Conservation (phyloP, 2,888 invertebrate genomes). For the Tricholauxania praeusta region DNA sequence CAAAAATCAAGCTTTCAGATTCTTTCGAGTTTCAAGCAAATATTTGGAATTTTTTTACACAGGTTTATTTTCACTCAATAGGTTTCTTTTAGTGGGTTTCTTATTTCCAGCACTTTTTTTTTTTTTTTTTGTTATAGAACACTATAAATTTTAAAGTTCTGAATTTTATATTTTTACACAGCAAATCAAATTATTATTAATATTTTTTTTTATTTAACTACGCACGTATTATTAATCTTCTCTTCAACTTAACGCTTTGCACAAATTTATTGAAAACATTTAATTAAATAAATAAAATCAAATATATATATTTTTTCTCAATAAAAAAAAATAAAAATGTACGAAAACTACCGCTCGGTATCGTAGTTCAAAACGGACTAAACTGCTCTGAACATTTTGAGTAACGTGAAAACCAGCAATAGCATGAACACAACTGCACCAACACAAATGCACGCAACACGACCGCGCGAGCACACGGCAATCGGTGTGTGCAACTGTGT, state of each 20-base stretch:
- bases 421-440: slow-evolving; percentile 29
- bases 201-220: slow-evolving; percentile 42
- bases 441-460: slow-evolving; percentile 17
- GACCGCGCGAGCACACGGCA: slow-evolving; percentile 9
- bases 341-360: slow-evolving; percentile 62
- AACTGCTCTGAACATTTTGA: slow-evolving; percentile 54
- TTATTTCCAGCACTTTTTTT: slow-evolving; percentile 40
- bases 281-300: neutral
- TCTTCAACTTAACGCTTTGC: slow-evolving; percentile 3
- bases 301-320: slow-evolving; percentile 19
- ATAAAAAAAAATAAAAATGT: slow-evolving; percentile 26
- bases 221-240: neutral
- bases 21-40: slow-evolving; percentile 30
- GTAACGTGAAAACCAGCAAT: slow-evolving; percentile 46
- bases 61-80: slow-evolving; percentile 39
- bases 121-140: slow-evolving; percentile 38
- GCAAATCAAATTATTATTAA: slow-evolving; percentile 3
- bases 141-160: slow-evolving; percentile 30
- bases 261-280: neutral
- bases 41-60: slow-evolving; percentile 35
- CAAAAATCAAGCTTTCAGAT: slow-evolving; percentile 21
- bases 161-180: slow-evolving; percentile 4
- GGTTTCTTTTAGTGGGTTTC: slow-evolving; percentile 23
- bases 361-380: slow-evolving; percentile 66
- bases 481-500: neutral